phyloP scores from a whole-genome alignment of 1,140 invertebrate species.

The Semibalanus balanoides region DNA sequence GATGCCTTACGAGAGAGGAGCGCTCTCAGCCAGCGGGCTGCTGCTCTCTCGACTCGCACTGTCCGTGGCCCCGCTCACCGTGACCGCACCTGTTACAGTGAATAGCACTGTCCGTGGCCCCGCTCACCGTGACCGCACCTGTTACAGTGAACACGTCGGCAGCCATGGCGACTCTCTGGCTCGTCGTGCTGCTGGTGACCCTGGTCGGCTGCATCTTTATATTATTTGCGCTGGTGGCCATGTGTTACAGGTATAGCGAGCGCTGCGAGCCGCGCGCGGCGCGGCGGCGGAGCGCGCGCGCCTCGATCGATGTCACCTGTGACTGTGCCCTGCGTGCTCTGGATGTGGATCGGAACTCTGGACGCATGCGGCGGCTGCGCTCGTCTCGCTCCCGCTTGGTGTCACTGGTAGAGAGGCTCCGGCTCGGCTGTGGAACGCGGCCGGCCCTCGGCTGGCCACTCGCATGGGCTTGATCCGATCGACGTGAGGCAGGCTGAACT shows the following conservation, averaged over 20 bases:
- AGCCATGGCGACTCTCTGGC: conserved; percentile 49
- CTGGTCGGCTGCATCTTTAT: conserved; percentile 97
- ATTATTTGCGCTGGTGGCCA: conserved; percentile 92
- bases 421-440: no score
- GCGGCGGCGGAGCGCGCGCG: no score
- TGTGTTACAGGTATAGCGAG: conserved; percentile 77
- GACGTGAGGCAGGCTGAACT: no score
- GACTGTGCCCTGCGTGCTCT: background rate
- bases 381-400: background rate
- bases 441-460: no score
- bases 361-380: background rate
- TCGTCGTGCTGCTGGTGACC: conserved; percentile 93
- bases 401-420: background rate
- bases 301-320: no score
- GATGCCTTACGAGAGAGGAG: no score
- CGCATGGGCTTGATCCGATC: no score
- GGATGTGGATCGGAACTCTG: background rate
- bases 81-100: conserved; percentile 3
- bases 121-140: background rate
- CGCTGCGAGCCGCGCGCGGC: no score
- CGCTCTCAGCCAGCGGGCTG: no score
- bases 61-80: conserved; percentile 1
- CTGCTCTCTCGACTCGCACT: no score
- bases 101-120: no score
- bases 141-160: conserved; percentile 7